Base-by-base conservation (phyloP, 2,888 invertebrate species). In the Bhutanitis thaidina region DNA sequence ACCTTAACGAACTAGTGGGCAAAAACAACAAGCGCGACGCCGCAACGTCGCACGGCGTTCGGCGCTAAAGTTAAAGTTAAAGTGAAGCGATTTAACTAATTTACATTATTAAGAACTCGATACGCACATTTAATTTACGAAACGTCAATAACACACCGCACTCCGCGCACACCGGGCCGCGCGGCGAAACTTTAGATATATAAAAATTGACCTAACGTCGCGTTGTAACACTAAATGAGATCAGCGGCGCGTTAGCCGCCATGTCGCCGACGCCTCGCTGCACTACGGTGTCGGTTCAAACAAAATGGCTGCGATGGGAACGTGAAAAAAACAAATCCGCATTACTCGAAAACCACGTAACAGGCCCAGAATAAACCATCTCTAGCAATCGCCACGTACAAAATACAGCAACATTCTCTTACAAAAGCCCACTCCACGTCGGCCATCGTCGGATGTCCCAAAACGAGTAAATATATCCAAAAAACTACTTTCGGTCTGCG, bases 391-490 rank as follows among this genome's bases (percentile, higher is more conserved):
- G 39, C 25, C 40, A 27, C 14, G 29, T 40, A 14, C n/a, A 45
- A 36, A 27, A 37, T 27, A n/a, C 30, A 34, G 34, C 7, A 7
- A 12, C 13, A 1, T 34, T 34, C 34, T 8, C 7, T 13, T 7
- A 13, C 12, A 12, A 32, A 32, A 34, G 12, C 7, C 14, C 37
- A 20, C 36, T 10, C 13, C 20, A 20, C 20, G 20, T 10, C 47
- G 34, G 51, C 52, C 49, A 49, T 48, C 62, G 56, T n/a, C n/a
- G n/a, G n/a, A 60, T 59, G 60, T 62, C 62, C 67, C 67, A 65
- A 74, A 71, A 73, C 63, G 70, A 75, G 77, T 77, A 79, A 77
- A 79, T 71, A 76, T 69, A 67, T 77, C 77, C n/a, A 72, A 78
- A 77, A 76, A 75, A 67, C 65, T 71, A 67, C 64, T 59, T 61